Conservation (phyloP, 2,888 invertebrate species). For the Branchipolynoe longqiensis region DNA sequence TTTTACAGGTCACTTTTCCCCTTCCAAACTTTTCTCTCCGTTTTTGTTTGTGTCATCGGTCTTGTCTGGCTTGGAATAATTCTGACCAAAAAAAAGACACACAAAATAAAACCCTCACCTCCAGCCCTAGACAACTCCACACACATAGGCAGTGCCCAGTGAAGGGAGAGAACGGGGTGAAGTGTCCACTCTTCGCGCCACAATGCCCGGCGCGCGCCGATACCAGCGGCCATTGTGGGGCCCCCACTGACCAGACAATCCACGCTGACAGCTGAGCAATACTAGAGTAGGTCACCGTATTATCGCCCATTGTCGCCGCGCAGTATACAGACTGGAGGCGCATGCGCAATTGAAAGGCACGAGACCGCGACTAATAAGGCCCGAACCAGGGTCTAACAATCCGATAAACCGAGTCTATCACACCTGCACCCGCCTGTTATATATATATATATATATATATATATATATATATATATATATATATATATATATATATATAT, state of each 20-base stretch:
- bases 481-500: not conserved
- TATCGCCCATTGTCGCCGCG: conserved; percentile 22
- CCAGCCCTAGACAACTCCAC: too few species aligned
- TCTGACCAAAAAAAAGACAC: too few species aligned
- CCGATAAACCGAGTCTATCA: not conserved
- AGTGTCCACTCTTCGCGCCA: not conserved
- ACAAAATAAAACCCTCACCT: too few species aligned
- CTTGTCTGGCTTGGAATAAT: not conserved
- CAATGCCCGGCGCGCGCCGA: not conserved
- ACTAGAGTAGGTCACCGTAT: not conserved
- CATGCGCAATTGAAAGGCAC: not conserved
- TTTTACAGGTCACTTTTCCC: too few species aligned
- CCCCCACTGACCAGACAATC: not conserved
- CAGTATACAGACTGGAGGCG: conserved; percentile 2
- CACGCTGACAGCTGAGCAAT: conserved; percentile 30
- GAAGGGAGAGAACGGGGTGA: too few species aligned
- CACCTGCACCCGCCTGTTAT: too few species aligned
- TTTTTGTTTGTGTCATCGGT: too few species aligned
- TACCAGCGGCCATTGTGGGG: not conserved
- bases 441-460: not conserved
- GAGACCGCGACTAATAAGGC: conserved; percentile 8
- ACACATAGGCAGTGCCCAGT: too few species aligned
- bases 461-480: not conserved
- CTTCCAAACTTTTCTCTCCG: too few species aligned
- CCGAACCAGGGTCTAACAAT: conserved; percentile 4